These are phyloP conservation scores for Coremacera marginata DNA, from an alignment of 2,888 invertebrate genomes.

Conservation along the genomic window DNA sequence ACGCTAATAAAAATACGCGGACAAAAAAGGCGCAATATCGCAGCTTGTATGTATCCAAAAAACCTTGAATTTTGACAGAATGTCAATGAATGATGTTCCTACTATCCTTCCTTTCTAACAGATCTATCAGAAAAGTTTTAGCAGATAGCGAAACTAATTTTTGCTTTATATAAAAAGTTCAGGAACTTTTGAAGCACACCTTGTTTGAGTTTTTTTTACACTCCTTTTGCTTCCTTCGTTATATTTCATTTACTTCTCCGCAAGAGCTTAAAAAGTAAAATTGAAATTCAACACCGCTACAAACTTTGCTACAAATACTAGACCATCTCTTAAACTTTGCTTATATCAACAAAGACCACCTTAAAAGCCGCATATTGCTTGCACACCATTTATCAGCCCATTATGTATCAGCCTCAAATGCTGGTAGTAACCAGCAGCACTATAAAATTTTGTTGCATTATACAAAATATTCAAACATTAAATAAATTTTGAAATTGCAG, in stretches of 20 bases:
- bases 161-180: too few relatives aligned
- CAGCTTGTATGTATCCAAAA: too few relatives aligned
- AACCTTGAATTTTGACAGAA: too few relatives aligned
- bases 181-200: too few relatives aligned
- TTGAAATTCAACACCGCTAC: constrained; percentile 20
- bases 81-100: too few relatives aligned
- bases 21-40: too few relatives aligned
- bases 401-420: background rate
- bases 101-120: too few relatives aligned
- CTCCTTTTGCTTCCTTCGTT: background rate
- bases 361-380: background rate
- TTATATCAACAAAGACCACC: background rate
- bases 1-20: too few relatives aligned
- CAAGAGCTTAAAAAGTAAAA: constrained; percentile 8
- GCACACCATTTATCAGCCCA: background rate
- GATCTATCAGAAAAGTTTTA: too few relatives aligned
- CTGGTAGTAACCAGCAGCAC: background rate
- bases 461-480: constrained; percentile 26
- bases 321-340: constrained; percentile 11
- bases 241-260: background rate
- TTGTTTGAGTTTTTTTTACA: too few relatives aligned
- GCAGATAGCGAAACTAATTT: too few relatives aligned
- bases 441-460: constrained; percentile 3
- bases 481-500: constrained; percentile 17
- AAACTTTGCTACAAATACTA: background rate